phyloP scores from a whole-genome alignment of 2,797 vertebrate genomes.

The Peromyscus nudipes region DNA sequence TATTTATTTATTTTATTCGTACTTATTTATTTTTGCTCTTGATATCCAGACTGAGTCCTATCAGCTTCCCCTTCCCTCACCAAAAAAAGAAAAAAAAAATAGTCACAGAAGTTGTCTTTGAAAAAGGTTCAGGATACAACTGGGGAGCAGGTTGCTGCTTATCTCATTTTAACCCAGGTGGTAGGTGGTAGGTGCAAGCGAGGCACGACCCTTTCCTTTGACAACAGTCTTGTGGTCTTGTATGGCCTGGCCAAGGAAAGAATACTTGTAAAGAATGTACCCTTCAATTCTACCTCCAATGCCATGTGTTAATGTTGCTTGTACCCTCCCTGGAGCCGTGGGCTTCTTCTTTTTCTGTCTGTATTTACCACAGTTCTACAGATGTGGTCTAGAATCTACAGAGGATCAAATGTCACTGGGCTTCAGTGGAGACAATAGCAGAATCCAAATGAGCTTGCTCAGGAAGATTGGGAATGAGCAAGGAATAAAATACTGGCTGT shows the following conservation, averaged over 20 bases:
- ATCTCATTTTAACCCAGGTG: not conserved
- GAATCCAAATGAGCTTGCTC: constrained; percentile 85
- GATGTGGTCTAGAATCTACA: constrained; percentile 87
- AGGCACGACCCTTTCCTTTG: constrained; percentile 75
- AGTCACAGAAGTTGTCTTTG: not conserved
- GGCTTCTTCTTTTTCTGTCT: constrained; percentile 80
- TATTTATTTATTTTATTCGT: not conserved
- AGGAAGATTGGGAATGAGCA: constrained; percentile 64
- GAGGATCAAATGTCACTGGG: constrained; percentile 85
- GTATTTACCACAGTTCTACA: constrained; percentile 83
- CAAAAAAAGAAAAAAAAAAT: not conserved
- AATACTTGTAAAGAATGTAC: constrained; percentile 39
- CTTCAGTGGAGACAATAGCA: constrained; percentile 78
- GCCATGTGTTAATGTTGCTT: constrained; percentile 89
- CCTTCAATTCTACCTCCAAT: constrained; percentile 79
- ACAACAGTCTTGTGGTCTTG: not conserved
- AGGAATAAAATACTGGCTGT: constrained; percentile 20
- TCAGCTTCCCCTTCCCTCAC: not conserved
- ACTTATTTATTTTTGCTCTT: not conserved
- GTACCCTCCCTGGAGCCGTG: constrained; percentile 72
- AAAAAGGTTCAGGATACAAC: not conserved
- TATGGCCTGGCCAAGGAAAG: constrained; percentile 79
- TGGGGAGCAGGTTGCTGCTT: not conserved
- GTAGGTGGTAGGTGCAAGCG: constrained; percentile 25
- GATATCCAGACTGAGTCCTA: not conserved